These are phyloP conservation scores for Battus philenor DNA, from an alignment of 1,140 invertebrate genomes.

Conservation along the genomic window DNA sequence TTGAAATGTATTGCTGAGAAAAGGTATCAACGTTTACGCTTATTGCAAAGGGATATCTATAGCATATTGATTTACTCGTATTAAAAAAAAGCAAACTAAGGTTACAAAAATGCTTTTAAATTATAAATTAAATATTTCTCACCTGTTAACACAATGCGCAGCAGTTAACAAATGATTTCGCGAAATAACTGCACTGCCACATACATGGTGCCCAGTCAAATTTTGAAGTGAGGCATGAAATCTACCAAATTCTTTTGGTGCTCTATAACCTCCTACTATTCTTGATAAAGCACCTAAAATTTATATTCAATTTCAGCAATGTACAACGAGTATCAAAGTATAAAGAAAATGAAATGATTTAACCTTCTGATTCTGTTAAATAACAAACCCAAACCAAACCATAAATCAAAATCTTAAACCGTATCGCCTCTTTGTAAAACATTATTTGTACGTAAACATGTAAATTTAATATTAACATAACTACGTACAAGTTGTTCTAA, in stretches of 20 bases:
- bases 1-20: too few relatives aligned
- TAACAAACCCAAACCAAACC: constrained; percentile 3
- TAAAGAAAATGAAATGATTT: neutral
- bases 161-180: constrained; percentile 58
- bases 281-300: constrained; percentile 26
- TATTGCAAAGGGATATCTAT: too few relatives aligned
- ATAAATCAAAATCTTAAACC: constrained; percentile 17
- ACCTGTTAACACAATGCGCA: constrained; percentile 61
- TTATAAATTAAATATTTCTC: constrained; percentile 17
- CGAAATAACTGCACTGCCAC: constrained; percentile 69
- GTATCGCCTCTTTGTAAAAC: constrained; percentile 12
- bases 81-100: too few relatives aligned
- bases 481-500: neutral
- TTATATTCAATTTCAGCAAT: constrained; percentile 2
- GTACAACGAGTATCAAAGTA: neutral
- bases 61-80: too few relatives aligned
- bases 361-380: constrained; percentile 2
- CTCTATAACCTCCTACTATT: constrained; percentile 47
- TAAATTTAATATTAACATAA: neutral
- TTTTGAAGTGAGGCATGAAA: constrained; percentile 63
- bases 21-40: too few relatives aligned
- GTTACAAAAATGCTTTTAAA: neutral
- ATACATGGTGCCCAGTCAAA: constrained; percentile 57
- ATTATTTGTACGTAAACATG: neutral
- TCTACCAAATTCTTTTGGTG: constrained; percentile 36